phyloP scores from a whole-genome alignment of 2,797 vertebrate species.

The Hylomyscus alleni region DNA sequence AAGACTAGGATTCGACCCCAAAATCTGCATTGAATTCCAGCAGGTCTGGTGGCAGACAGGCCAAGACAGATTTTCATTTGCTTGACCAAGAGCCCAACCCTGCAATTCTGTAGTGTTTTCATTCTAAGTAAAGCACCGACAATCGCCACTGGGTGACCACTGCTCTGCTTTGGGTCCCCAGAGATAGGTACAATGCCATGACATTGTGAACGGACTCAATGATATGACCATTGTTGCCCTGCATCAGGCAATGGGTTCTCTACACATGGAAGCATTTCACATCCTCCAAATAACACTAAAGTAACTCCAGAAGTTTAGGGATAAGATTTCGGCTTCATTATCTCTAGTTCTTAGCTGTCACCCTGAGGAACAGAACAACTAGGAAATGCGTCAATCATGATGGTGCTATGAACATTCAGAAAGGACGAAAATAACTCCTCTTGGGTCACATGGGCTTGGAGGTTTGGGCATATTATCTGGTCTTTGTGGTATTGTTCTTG shows the following conservation, averaged over 20 bases:
- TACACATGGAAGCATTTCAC: background rate
- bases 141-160: background rate
- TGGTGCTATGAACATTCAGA: background rate
- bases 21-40: background rate
- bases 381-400: background rate
- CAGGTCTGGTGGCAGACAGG: background rate
- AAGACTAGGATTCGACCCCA: constrained; percentile 45
- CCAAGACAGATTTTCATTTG: background rate
- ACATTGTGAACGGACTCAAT: constrained; percentile 41
- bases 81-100: background rate
- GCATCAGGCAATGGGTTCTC: constrained; percentile 42
- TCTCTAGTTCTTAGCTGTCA: constrained; percentile 29
- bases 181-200: background rate
- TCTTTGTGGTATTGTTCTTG: background rate
- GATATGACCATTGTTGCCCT: constrained; percentile 14
- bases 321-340: background rate
- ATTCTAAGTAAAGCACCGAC: background rate
- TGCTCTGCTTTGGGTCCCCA: background rate
- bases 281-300: background rate
- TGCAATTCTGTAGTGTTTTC: background rate
- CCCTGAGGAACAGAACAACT: background rate
- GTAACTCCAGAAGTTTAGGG: constrained; percentile 31
- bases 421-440: background rate
- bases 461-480: background rate
- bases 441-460: background rate